Base-by-base conservation (phyloP, 2,113 vertebrate species). In the Pterophyllum scalare region DNA sequence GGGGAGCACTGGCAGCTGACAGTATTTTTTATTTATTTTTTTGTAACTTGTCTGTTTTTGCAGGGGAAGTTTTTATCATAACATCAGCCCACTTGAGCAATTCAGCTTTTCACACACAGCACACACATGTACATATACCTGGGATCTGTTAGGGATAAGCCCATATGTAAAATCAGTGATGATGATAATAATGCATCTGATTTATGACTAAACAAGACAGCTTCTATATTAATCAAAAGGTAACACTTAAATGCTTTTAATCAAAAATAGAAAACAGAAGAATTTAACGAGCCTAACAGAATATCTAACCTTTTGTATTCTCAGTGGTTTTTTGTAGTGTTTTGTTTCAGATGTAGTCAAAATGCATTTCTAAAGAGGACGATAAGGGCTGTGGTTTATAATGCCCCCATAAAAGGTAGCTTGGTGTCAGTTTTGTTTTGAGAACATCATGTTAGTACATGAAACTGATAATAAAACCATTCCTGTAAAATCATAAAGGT, bases 271-370 rank as follows among this genome's bases (percentile, higher is more conserved):
- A 28, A 52, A 75, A n/a, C 7, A 60, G 20, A 43, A 15, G n/a
- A 40, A 40, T 14, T 79, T 54, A 14, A 64, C 10, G 67, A 28
- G 31, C 40, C 0, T 13, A 40, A 20, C n/a, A 11, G 58, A 74
- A 14, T 10, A 9, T 67, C 24, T 19, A 0, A 20, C 31, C 8
- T 61, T 78, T 80, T 56, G 6, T 81, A 75, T 59, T 3, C 17
- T 58, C 22, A 19, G 19, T 35, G 59, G 1, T 74, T 74, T 19
- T 81, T 74, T 82, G 61, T 19, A 24, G 46, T 46, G 7, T 59
- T 64, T 79, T 80, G 74, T 79, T 72, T 20, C 19, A 80, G 56
- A 11, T 38, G 60, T 81, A 87, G 89, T 84, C 87, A 79, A 77
- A 88, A 84, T 57, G 1, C 19, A 8, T 59, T 64, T 64, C 5